Percentiles rank a stretch among this genome's conserved stretches.
Conservation (phyloP, 1,140 invertebrate species). For the Hyles euphorbiae region DNA sequence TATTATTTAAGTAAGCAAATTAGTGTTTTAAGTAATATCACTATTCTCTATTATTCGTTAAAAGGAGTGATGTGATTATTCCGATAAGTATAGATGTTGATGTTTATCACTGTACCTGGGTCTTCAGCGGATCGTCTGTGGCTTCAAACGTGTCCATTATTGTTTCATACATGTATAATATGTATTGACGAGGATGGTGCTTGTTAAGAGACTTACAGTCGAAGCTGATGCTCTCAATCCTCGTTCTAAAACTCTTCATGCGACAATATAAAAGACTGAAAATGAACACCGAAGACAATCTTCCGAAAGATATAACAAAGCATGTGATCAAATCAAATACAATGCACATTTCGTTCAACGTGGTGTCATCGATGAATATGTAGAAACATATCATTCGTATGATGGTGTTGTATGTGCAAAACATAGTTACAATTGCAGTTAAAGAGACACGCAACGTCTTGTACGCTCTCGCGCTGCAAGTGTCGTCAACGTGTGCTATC, state of each 20-base stretch:
- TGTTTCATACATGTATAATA: background rate
- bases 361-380: background rate
- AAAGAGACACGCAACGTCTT: background rate
- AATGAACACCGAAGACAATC: background rate
- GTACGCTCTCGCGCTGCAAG: background rate
- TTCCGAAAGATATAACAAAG: background rate
- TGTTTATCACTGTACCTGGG: background rate
- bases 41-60: too few relatives aligned
- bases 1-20: too few relatives aligned
- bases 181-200: background rate
- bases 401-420: too few relatives aligned
- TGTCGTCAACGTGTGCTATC: background rate
- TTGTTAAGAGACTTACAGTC: background rate
- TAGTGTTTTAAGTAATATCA: too few relatives aligned
- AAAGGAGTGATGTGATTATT: too few relatives aligned
- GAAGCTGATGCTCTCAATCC: background rate
- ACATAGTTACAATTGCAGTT: background rate
- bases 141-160: background rate
- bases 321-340: background rate
- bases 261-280: background rate
- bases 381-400: background rate
- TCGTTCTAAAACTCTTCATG: background rate
- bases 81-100: too few relatives aligned
- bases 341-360: background rate
- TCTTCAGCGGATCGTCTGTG: background rate